phyloP scores from a whole-genome alignment of 2,113 vertebrate species.

The Myocastor coypus region DNA sequence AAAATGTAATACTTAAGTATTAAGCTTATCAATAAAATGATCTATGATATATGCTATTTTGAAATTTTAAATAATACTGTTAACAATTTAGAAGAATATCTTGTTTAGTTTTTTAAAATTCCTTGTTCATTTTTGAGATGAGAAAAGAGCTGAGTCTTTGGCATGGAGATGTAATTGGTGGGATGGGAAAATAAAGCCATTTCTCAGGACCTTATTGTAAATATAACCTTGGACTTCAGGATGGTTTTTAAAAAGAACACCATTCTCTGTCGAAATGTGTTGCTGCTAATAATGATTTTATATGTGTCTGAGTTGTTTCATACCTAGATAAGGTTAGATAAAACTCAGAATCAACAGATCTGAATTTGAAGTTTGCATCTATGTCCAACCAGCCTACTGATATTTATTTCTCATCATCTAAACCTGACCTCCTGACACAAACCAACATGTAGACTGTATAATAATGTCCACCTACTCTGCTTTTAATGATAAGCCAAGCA shows the following conservation, averaged over 20 bases:
- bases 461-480: neutral
- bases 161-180: neutral
- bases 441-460: neutral
- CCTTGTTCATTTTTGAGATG: neutral
- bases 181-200: neutral
- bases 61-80: conserved; percentile 19
- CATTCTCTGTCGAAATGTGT: neutral
- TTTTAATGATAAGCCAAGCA: neutral
- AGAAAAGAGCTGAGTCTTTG: neutral
- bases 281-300: neutral
- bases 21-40: neutral
- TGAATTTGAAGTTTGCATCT: conserved; percentile 15
- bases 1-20: neutral
- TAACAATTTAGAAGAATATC: neutral
- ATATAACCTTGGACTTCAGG: neutral
- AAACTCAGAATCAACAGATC: neutral
- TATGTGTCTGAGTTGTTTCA: neutral
- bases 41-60: neutral
- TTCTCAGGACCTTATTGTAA: neutral
- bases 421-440: neutral
- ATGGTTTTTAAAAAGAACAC: neutral
- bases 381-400: neutral
- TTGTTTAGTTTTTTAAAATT: neutral
- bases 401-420: neutral
- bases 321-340: neutral